Evolutionary conservation across 1,140 invertebrate genomes (phyloP).

Genomic region (Mycetomoellerius zeteki): DNA sequence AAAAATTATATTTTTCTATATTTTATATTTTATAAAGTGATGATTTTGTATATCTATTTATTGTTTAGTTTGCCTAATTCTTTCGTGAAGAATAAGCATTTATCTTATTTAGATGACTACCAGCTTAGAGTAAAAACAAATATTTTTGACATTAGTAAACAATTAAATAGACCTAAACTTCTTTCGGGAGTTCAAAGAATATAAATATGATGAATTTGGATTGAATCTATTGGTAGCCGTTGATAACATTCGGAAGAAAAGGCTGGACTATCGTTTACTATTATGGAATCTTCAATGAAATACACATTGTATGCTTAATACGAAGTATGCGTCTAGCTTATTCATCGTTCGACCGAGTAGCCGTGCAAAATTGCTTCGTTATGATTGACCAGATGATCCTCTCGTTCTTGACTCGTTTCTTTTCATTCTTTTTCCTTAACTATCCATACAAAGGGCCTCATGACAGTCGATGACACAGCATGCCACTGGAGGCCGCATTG

Average conservation of each 20-base stretch:
- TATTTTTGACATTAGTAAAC: background rate
- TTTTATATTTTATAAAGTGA: background rate
- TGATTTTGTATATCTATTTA: background rate
- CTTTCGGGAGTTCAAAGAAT: background rate
- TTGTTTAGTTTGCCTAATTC: background rate
- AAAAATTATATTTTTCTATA: background rate
- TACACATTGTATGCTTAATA: slow-evolving; percentile 12
- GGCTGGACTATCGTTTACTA: slow-evolving; percentile 7
- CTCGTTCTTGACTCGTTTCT: slow-evolving; percentile 9
- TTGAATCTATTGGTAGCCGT: background rate
- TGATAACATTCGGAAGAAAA: background rate
- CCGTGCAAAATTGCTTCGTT: slow-evolving; percentile 75
- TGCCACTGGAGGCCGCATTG: slow-evolving; percentile 8
- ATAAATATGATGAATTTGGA: background rate
- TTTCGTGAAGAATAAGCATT: background rate
- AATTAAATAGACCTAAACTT: background rate
- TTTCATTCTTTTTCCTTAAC: background rate
- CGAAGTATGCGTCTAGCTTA: slow-evolving; percentile 5
- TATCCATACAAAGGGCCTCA: background rate
- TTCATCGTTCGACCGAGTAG: slow-evolving; percentile 38
- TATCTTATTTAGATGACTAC: background rate
- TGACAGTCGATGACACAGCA: slow-evolving; percentile 48
- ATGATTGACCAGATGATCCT: slow-evolving; percentile 56
- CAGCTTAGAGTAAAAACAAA: background rate
- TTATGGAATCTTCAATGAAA: slow-evolving; percentile 35